These are phyloP conservation scores for Erinaceus europaeus DNA, from an alignment of 2,113 vertebrate genomes.

Conservation along the genomic window DNA sequence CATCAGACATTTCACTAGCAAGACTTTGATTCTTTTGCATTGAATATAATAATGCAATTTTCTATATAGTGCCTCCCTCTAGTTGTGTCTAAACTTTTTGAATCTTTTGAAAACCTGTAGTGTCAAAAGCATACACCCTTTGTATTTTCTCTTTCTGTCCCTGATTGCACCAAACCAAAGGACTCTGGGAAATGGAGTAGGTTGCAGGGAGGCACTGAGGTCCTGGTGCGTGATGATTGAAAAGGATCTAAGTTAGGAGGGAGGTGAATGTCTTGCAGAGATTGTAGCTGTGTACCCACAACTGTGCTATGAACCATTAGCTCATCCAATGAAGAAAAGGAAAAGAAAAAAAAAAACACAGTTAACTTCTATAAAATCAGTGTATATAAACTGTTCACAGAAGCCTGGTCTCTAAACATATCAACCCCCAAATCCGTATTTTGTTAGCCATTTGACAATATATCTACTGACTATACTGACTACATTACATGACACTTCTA, in stretches of 20 bases:
- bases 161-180: too few relatives aligned
- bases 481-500: too few relatives aligned
- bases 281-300: too few relatives aligned
- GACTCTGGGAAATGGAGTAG: too few relatives aligned
- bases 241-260: too few relatives aligned
- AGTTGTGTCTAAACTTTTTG: neutral
- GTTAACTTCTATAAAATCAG: neutral
- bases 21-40: neutral
- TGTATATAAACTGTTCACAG: neutral
- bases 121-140: neutral
- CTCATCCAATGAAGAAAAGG: too few relatives aligned
- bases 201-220: too few relatives aligned
- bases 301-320: too few relatives aligned
- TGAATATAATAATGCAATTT: neutral
- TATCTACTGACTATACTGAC: neutral
- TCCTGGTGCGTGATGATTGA: too few relatives aligned
- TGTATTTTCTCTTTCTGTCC: too few relatives aligned
- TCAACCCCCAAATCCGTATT: neutral
- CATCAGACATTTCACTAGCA: neutral
- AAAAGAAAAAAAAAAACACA: too few relatives aligned
- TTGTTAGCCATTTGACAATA: neutral
- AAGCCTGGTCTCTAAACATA: neutral
- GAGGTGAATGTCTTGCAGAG: too few relatives aligned
- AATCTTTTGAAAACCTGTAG: neutral
- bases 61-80: conserved; percentile 15